Evolutionary conservation across 2,888 invertebrate species (phyloP).

Genomic region (Mythimna lalbum): DNA sequence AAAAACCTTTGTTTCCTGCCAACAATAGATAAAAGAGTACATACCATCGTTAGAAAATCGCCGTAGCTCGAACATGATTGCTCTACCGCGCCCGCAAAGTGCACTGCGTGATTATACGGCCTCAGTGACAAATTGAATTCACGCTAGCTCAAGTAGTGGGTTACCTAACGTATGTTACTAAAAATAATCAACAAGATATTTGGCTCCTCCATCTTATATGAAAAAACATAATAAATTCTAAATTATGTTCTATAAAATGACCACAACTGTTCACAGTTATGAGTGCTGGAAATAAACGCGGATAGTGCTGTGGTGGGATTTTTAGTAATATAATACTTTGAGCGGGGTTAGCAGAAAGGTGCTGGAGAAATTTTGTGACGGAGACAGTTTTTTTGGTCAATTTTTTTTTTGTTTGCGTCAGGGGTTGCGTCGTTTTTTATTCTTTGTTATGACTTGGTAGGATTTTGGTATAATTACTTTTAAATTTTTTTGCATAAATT

Average conservation of each 20-base stretch:
- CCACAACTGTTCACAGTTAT: conserved; percentile 71
- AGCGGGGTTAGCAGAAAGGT: conserved; percentile 28
- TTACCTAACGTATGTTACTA: conserved; percentile 63
- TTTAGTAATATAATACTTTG: conserved; percentile 62
- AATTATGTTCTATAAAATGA: conserved; percentile 78
- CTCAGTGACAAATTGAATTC: conserved; percentile 57
- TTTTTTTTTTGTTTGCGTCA: not conserved
- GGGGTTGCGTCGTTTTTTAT: not conserved
- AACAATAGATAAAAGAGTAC: conserved; percentile 44
- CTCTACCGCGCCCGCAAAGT: conserved; percentile 49
- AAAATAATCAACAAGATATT: conserved; percentile 69
- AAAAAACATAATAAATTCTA: conserved; percentile 81
- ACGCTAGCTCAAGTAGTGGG: conserved; percentile 46
- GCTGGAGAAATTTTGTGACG: conserved; percentile 50
- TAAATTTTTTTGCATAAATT: not conserved
- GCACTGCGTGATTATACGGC: conserved; percentile 52
- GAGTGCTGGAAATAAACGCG: conserved; percentile 68
- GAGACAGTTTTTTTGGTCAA: not conserved
- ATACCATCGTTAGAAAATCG: conserved; percentile 51
- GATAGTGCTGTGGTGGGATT: conserved; percentile 48
- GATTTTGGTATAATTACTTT: not conserved
- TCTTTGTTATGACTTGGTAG: not conserved
- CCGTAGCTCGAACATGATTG: conserved; percentile 53
- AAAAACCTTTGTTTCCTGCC: not conserved
- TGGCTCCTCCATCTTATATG: conserved; percentile 79